Evolutionary conservation across 2,888 invertebrate genomes (phyloP).

Genomic region (Parascotia fuliginaria): DNA sequence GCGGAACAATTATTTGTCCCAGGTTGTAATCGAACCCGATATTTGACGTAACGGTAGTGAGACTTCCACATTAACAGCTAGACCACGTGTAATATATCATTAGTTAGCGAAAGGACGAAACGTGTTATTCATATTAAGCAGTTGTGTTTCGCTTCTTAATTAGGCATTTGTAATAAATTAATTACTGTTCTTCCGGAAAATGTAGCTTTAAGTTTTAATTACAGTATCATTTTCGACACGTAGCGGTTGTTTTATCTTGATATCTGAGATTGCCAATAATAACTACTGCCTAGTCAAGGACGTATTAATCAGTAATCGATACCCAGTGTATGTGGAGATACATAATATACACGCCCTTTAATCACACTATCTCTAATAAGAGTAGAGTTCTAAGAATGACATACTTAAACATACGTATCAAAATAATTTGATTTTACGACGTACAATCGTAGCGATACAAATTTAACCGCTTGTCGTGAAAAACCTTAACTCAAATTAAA

Average conservation of each 20-base stretch:
- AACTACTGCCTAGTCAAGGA: conserved; percentile 2
- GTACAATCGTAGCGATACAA: too few species aligned
- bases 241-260: conserved; percentile 31
- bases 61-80: too few species aligned
- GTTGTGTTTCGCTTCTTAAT: conserved; percentile 44
- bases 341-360: not conserved
- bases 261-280: conserved; percentile 4
- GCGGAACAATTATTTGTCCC: too few species aligned
- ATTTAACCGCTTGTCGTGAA: too few species aligned
- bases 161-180: conserved; percentile 51
- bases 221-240: conserved; percentile 23
- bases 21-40: too few species aligned
- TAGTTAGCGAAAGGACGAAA: conserved; percentile 30
- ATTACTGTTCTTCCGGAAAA: conserved; percentile 61
- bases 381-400: not conserved
- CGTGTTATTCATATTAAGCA: conserved; percentile 51
- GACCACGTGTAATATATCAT: not conserved
- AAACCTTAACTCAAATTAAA: too few species aligned
- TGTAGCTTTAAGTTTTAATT: conserved; percentile 41
- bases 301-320: conserved; percentile 1
- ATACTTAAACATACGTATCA: too few species aligned
- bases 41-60: too few species aligned
- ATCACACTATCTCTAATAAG: not conserved
- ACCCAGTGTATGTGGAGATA: not conserved
- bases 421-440: too few species aligned